Percentiles rank a stretch among this genome's conserved stretches.
These are phyloP conservation scores for Drosophila sproati DNA, from an alignment of 1,140 invertebrate genomes.

Conservation along the genomic window DNA sequence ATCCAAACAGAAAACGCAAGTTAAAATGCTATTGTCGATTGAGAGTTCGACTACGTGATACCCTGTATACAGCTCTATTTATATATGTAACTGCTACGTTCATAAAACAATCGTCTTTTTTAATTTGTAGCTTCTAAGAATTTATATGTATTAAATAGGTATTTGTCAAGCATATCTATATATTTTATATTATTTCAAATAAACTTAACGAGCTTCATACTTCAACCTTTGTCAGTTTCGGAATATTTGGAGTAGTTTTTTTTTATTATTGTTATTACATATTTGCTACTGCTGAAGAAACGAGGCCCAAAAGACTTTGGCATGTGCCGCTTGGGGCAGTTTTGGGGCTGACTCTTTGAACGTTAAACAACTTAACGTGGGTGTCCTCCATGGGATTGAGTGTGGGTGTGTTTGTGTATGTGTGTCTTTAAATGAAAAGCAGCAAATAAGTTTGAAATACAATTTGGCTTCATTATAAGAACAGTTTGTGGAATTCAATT, in stretches of 20 bases:
- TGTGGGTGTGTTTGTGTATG: not conserved
- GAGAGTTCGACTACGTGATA: not conserved
- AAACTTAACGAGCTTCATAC: too few species aligned
- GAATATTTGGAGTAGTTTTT: too few species aligned
- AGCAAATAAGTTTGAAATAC: not conserved
- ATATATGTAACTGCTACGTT: not conserved
- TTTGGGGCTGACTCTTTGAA: not conserved
- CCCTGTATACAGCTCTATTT: not conserved
- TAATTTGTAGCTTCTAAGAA: too few species aligned
- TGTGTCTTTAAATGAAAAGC: constrained; percentile 1
- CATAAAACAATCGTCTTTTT: too few species aligned
- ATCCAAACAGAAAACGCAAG: not conserved
- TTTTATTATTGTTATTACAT: not conserved
- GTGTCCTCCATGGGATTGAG: too few species aligned
- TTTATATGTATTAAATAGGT: too few species aligned
- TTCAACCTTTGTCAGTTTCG: too few species aligned
- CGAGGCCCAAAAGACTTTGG: not conserved
- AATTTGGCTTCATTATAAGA: too few species aligned
- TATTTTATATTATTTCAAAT: too few species aligned
- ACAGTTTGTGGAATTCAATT: too few species aligned
- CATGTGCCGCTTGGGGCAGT: not conserved
- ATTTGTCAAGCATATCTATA: too few species aligned
- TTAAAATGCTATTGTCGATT: not conserved
- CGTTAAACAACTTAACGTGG: not conserved
- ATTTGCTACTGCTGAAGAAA: not conserved